Percentiles rank a stretch among this genome's conserved stretches.
These are phyloP conservation scores for Coleophora deauratella DNA, from an alignment of 2,888 invertebrate genomes.

Conservation along the genomic window DNA sequence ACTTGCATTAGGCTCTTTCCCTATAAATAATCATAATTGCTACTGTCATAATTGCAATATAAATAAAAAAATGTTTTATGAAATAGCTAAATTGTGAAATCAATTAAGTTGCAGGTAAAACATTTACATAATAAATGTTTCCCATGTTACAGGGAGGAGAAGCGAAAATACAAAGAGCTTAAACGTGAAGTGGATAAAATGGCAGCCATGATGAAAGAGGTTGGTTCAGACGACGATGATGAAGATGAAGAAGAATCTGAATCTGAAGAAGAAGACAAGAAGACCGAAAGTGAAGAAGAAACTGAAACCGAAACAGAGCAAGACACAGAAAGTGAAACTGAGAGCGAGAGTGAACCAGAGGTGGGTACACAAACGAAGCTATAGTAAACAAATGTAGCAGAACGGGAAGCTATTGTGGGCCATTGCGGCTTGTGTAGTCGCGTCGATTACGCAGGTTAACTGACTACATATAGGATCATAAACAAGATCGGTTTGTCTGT, in stretches of 20 bases:
- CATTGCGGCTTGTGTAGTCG: too few relatives aligned
- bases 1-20: too few relatives aligned
- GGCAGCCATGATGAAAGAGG: slow-evolving; percentile 90
- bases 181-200: slow-evolving; percentile 94
- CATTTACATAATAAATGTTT: too few relatives aligned
- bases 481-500: too few relatives aligned
- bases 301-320: slow-evolving; percentile 79
- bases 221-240: slow-evolving; percentile 80
- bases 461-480: too few relatives aligned
- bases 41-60: too few relatives aligned
- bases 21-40: too few relatives aligned
- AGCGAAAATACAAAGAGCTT: slow-evolving; percentile 85
- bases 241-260: slow-evolving; percentile 77
- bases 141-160: slow-evolving; percentile 76
- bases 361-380: slow-evolving; percentile 34
- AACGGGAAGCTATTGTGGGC: too few relatives aligned
- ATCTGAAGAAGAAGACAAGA: slow-evolving; percentile 75
- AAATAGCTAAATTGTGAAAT: too few relatives aligned
- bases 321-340: slow-evolving; percentile 79
- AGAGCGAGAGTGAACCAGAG: slow-evolving; percentile 79
- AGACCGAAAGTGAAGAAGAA: slow-evolving; percentile 69
- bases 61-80: too few relatives aligned
- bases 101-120: too few relatives aligned
- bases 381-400: background rate
- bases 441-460: too few relatives aligned